Conservation (phyloP, 2,113 vertebrate species). For the Dermatemys mawii region DNA sequence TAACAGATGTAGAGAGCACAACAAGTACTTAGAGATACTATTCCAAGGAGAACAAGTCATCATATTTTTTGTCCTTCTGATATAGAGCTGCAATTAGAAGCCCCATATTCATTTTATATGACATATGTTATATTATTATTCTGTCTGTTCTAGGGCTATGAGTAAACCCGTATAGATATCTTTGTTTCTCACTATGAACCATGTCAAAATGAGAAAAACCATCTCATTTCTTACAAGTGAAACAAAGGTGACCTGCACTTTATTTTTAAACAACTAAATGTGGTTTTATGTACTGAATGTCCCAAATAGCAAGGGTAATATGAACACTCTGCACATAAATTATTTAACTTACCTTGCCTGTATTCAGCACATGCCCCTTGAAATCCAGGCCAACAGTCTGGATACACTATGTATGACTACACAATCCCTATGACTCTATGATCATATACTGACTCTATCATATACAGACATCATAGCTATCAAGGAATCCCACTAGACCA, state of each 20-base stretch:
- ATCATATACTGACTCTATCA: no score
- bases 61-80: slow-evolving; percentile 30
- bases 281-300: background rate
- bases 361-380: background rate
- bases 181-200: background rate
- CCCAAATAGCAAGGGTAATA: background rate
- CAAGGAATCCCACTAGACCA: background rate
- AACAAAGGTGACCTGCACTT: background rate
- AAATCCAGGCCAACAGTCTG: background rate
- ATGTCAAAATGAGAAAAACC: background rate
- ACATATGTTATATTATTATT: background rate
- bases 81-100: slow-evolving; percentile 43
- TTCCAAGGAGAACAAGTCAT: slow-evolving; percentile 30
- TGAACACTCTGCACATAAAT: background rate
- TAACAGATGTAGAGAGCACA: slow-evolving; percentile 46
- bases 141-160: background rate
- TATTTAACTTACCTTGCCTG: background rate
- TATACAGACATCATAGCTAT: background rate
- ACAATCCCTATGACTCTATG: no score
- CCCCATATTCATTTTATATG: background rate
- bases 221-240: background rate
- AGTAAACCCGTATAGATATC: background rate
- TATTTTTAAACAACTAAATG: background rate
- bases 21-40: slow-evolving; percentile 14
- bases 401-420: no score